Evolutionary conservation across 92 coral and sea anemone species (phyloP).

Genomic region (Bergia puertoricense): DNA sequence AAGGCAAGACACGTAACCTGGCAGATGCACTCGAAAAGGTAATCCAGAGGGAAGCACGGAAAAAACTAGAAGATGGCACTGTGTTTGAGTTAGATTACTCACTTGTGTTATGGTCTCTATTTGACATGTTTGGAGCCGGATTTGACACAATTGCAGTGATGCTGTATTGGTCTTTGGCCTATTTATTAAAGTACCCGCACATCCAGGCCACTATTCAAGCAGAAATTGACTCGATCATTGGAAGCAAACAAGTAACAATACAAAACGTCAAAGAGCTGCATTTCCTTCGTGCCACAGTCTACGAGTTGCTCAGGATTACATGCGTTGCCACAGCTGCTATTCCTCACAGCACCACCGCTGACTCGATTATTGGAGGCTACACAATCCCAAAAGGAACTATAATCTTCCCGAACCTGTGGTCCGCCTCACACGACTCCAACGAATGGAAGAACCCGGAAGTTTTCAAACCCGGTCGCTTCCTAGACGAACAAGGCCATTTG

Average conservation of each 20-base stretch:
- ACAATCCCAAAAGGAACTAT: slow-evolving; percentile 63
- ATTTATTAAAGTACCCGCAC: slow-evolving; percentile 47
- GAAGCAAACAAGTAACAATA: slow-evolving; percentile 44
- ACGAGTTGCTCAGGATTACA: slow-evolving; percentile 57
- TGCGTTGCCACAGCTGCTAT: slow-evolving; percentile 44
- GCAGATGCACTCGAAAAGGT: slow-evolving; percentile 31
- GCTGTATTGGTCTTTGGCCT: slow-evolving; percentile 51
- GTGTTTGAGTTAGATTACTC: slow-evolving; percentile 2
- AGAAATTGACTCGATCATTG: slow-evolving; percentile 57
- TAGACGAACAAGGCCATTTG: slow-evolving; percentile 48
- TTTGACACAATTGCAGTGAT: slow-evolving; percentile 61
- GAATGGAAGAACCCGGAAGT: slow-evolving; percentile 53
- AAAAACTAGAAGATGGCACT: slow-evolving; percentile 15
- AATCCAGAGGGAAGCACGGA: slow-evolving; percentile 1
- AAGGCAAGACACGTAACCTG: slow-evolving; percentile 22
- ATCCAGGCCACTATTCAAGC: slow-evolving; percentile 52
- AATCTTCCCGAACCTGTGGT: slow-evolving; percentile 57
- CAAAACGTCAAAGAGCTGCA: slow-evolving; percentile 45
- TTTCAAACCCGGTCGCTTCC: slow-evolving; percentile 59
- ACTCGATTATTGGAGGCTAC: slow-evolving; percentile 40
- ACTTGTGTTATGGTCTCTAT: slow-evolving; percentile 18
- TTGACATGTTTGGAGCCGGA: slow-evolving; percentile 55
- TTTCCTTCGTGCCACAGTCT: slow-evolving; percentile 50
- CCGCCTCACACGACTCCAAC: slow-evolving; percentile 54
- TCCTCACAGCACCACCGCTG: slow-evolving; percentile 58